phyloP scores from a whole-genome alignment of 1,140 invertebrate species.

The Achatina immaculata region DNA sequence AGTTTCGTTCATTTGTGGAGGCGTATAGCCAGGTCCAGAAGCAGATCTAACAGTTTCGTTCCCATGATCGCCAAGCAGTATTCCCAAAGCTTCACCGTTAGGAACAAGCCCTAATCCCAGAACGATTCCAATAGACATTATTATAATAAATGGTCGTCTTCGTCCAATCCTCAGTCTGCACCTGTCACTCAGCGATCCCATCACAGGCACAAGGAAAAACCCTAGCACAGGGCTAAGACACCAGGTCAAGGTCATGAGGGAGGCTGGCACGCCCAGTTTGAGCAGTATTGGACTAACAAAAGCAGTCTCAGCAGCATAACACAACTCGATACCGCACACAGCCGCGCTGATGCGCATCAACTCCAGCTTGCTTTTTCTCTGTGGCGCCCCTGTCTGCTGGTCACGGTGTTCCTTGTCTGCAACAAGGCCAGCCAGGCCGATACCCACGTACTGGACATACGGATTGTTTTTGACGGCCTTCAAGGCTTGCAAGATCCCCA shows the following conservation, averaged over 20 bases:
- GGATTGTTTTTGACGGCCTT: constrained; percentile 55
- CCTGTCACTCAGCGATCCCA: constrained; percentile 92
- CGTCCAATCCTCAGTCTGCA: constrained; percentile 85
- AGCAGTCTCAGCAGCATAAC: constrained; percentile 95
- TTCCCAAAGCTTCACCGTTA: constrained; percentile 88
- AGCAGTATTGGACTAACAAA: constrained; percentile 95
- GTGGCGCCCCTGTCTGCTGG: constrained; percentile 8
- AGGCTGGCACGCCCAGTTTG: constrained; percentile 90
- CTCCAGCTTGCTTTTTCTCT: constrained; percentile 83
- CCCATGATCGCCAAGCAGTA: constrained; percentile 81
- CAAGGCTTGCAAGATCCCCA: constrained; percentile 59
- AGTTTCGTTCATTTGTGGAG: background rate
- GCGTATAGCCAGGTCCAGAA: too few species aligned
- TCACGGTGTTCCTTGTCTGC: constrained; percentile 46
- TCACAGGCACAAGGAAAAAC: constrained; percentile 91
- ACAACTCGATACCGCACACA: constrained; percentile 97
- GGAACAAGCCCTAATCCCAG: constrained; percentile 76
- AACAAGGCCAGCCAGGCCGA: constrained; percentile 49
- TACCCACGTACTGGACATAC: constrained; percentile 53
- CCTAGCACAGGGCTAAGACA: constrained; percentile 82
- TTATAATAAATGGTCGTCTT: constrained; percentile 89
- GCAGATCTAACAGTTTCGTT: constrained; percentile 1
- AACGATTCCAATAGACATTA: constrained; percentile 90
- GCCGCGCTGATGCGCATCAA: constrained; percentile 90
- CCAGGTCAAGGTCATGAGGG: constrained; percentile 96